Percentiles rank a stretch among this genome's conserved stretches.
phyloP scores from a whole-genome alignment of 1,140 invertebrate genomes.

The Lutraria rhynchaena region DNA sequence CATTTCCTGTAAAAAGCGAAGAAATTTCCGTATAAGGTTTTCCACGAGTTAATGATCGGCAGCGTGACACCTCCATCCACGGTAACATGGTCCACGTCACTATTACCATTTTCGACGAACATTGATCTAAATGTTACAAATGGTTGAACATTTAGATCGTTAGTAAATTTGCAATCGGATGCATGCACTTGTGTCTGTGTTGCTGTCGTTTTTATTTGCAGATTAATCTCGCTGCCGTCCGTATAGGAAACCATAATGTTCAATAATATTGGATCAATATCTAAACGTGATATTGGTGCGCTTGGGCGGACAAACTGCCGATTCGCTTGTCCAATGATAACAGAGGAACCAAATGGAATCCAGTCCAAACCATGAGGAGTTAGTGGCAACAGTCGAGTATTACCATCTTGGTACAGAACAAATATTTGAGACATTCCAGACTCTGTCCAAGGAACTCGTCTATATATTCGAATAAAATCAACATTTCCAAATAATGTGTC shows the following conservation, averaged over 20 bases:
- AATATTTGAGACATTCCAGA: slow-evolving; percentile 65
- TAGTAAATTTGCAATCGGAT: slow-evolving; percentile 34
- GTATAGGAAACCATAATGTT: slow-evolving; percentile 60
- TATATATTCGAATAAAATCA: slow-evolving; percentile 60
- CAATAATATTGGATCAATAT: slow-evolving; percentile 53
- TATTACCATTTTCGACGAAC: slow-evolving; percentile 69
- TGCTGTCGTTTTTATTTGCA: slow-evolving; percentile 49
- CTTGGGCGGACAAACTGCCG: slow-evolving; percentile 54
- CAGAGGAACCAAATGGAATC: slow-evolving; percentile 72
- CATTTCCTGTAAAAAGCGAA: slow-evolving; percentile 70
- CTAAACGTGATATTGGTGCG: slow-evolving; percentile 60
- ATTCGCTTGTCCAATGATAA: slow-evolving; percentile 67
- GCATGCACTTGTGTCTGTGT: slow-evolving; percentile 59
- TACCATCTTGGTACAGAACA: slow-evolving; percentile 72
- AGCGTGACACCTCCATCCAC: slow-evolving; percentile 56
- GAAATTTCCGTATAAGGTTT: slow-evolving; percentile 48
- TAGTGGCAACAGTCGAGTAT: slow-evolving; percentile 62
- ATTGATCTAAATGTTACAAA: slow-evolving; percentile 69
- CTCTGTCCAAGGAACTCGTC: slow-evolving; percentile 54
- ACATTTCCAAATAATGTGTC: slow-evolving; percentile 6
- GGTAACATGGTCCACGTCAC: slow-evolving; percentile 67
- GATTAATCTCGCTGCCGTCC: slow-evolving; percentile 49
- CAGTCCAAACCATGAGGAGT: slow-evolving; percentile 70
- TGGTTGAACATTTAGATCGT: slow-evolving; percentile 35
- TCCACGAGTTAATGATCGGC: slow-evolving; percentile 59